Evolutionary conservation across 1,140 invertebrate species (phyloP).

Genomic region (Drosophila parabipectinata): DNA sequence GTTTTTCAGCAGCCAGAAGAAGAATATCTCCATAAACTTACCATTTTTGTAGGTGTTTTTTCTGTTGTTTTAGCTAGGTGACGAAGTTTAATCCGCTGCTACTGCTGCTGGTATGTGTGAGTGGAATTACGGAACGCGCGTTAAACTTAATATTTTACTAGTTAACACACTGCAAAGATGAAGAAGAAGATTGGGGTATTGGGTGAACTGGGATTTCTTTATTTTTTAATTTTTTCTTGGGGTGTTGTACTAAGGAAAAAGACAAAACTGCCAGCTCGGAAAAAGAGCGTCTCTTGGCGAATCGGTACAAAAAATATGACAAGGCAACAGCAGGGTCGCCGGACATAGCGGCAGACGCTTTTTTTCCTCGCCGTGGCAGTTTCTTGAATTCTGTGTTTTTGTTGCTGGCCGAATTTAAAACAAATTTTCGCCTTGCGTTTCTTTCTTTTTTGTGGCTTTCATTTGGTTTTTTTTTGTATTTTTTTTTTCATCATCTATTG

Average conservation of each 20-base stretch:
- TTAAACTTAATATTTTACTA: slow-evolving; percentile 50
- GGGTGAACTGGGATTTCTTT: slow-evolving; percentile 13
- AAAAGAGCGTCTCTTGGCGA: slow-evolving; percentile 9
- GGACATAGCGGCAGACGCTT: slow-evolving; percentile 23
- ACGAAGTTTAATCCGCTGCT: slow-evolving; percentile 79
- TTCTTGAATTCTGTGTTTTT: slow-evolving; percentile 40
- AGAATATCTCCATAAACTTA: slow-evolving; percentile 51
- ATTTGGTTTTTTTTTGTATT: slow-evolving; percentile 40
- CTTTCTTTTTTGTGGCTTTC: slow-evolving; percentile 50
- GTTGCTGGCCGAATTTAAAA: slow-evolving; percentile 62
- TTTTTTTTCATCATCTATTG: slow-evolving; percentile 67
- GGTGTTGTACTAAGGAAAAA: slow-evolving; percentile 9
- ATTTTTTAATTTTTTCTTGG: not conserved
- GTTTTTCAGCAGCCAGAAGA: slow-evolving; percentile 4
- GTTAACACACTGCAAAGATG: slow-evolving; percentile 54
- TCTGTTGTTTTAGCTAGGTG: slow-evolving; percentile 66
- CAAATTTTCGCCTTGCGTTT: slow-evolving; percentile 67
- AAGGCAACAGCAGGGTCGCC: slow-evolving; percentile 33
- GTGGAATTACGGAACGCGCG: slow-evolving; percentile 78
- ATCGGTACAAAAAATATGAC: slow-evolving; percentile 12
- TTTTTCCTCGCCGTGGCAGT: slow-evolving; percentile 64
- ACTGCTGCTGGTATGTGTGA: slow-evolving; percentile 71
- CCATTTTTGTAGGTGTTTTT: slow-evolving; percentile 74
- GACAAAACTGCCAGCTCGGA: slow-evolving; percentile 22
- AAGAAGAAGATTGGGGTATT: slow-evolving; percentile 34